phyloP scores from a whole-genome alignment of 2,113 vertebrate genomes.

The Eubucco bourcierii region DNA sequence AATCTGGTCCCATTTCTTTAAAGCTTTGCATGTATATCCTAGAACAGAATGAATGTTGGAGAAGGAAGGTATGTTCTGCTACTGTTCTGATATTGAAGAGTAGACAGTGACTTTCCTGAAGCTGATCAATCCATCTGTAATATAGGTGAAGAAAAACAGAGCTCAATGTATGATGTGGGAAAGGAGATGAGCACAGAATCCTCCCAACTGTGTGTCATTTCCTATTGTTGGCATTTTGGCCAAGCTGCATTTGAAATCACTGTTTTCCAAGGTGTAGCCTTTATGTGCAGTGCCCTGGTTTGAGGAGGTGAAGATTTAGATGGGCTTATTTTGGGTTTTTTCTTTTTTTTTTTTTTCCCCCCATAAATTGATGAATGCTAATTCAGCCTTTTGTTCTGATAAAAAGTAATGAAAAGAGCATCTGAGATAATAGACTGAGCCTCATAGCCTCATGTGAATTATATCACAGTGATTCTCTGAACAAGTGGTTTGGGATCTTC shows the following conservation, averaged over 20 bases:
- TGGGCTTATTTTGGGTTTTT: too few relatives aligned
- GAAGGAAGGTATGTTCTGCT: not conserved
- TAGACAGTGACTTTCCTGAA: not conserved
- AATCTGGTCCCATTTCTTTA: not conserved
- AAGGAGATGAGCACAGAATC: not conserved
- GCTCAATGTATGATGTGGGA: not conserved
- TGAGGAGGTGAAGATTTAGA: not conserved
- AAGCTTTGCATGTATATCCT: not conserved
- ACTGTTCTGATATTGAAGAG: not conserved
- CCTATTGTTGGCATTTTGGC: not conserved
- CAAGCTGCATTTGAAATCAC: not conserved
- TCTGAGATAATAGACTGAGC: not conserved
- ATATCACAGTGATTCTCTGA: slow-evolving; percentile 8
- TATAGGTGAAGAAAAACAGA: not conserved
- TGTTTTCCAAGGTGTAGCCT: not conserved
- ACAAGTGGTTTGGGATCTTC: not conserved
- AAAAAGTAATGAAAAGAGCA: not conserved
- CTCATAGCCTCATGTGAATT: not conserved
- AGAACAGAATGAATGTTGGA: not conserved
- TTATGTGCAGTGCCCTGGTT: not conserved
- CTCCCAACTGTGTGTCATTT: not conserved
- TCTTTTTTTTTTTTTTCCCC: too few relatives aligned
- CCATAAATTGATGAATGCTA: not conserved
- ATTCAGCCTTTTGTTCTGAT: not conserved
- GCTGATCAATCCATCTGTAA: not conserved